Evolutionary conservation across 1,140 invertebrate species (phyloP).

Genomic region (Alviniconcha marisindica): DNA sequence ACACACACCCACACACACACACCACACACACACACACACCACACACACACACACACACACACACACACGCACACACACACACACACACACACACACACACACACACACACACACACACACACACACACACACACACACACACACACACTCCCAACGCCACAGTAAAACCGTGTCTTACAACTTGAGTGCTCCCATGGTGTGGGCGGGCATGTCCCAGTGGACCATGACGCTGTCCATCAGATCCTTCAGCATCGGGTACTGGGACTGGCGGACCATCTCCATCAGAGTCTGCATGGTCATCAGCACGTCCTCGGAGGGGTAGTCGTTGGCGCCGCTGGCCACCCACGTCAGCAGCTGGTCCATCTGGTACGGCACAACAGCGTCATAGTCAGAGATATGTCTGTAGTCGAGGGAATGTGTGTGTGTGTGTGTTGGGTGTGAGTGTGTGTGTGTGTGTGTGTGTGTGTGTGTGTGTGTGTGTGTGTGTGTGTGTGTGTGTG

Average conservation of each 20-base stretch:
- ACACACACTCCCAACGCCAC: neutral
- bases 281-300: constrained; percentile 12
- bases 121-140: too few relatives aligned
- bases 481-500: neutral
- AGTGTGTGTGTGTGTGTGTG: too few relatives aligned
- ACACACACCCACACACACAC: too few relatives aligned
- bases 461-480: too few relatives aligned
- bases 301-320: neutral
- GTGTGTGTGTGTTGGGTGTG: too few relatives aligned
- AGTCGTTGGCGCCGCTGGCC: neutral
- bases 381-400: too few relatives aligned
- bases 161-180: neutral
- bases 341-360: neutral
- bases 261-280: constrained; percentile 25
- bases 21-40: too few relatives aligned
- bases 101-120: too few relatives aligned
- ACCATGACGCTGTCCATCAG: neutral
- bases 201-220: neutral
- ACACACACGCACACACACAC: too few relatives aligned
- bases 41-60: too few relatives aligned
- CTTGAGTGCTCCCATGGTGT: neutral
- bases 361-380: too few relatives aligned
- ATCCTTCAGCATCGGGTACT: neutral
- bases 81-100: too few relatives aligned
- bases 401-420: neutral